These are phyloP conservation scores for Boloria euphrosyne DNA, from an alignment of 2,888 invertebrate species.

Conservation along the genomic window DNA sequence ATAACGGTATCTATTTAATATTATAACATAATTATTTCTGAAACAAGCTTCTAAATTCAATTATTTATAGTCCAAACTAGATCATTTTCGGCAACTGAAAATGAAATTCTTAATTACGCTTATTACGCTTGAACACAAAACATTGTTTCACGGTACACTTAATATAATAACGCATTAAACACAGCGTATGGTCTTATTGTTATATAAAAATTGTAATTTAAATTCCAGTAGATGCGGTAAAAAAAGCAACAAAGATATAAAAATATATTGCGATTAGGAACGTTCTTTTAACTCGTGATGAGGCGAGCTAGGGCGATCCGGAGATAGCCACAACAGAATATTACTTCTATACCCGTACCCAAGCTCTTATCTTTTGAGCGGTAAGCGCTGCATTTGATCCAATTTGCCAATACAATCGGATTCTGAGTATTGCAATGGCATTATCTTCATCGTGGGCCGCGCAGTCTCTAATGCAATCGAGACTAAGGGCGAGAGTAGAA, in stretches of 20 bases:
- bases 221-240: conserved; percentile 31
- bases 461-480: conserved; percentile 70
- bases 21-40: conserved; percentile 34
- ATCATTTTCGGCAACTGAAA: conserved; percentile 39
- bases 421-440: conserved; percentile 79
- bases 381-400: conserved; percentile 81
- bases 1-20: conserved; percentile 37
- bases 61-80: conserved; percentile 36
- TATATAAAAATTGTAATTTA: conserved; percentile 17
- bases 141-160: conserved; percentile 38
- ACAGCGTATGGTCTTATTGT: conserved; percentile 15
- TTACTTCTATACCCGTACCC: conserved; percentile 63
- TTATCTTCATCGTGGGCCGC: conserved; percentile 71
- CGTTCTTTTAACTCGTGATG: conserved; percentile 52
- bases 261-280: conserved; percentile 53
- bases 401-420: conserved; percentile 82
- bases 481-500: conserved; percentile 50
- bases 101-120: conserved; percentile 36
- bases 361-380: conserved; percentile 77
- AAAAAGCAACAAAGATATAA: conserved; percentile 28
- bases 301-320: conserved; percentile 50
- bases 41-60: conserved; percentile 31
- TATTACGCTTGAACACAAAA: conserved; percentile 40
- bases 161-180: conserved; percentile 34
- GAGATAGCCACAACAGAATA: conserved; percentile 69